Evolutionary conservation across 2,797 vertebrate species (phyloP).

Genomic region (Hafferia zeledoni): DNA sequence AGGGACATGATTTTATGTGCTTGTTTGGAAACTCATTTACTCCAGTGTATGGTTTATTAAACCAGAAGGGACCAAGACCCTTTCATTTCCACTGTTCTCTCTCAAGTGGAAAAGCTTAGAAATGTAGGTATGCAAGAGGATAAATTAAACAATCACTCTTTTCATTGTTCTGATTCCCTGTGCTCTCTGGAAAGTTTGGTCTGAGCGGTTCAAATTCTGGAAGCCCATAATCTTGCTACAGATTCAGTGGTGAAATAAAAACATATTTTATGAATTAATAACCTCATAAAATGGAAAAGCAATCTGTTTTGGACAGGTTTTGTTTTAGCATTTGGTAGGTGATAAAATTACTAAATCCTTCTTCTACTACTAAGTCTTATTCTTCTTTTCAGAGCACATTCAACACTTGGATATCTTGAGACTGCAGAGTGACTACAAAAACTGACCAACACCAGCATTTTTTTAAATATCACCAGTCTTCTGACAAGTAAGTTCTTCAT

Average conservation of each 20-base stretch:
- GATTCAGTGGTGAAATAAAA: neutral
- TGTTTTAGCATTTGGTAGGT: neutral
- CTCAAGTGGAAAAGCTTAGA: neutral
- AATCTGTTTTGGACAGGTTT: neutral
- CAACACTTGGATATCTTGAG: neutral
- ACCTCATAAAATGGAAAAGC: neutral
- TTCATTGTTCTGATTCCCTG: neutral
- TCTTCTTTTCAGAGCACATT: conserved; percentile 52
- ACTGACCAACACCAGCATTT: neutral
- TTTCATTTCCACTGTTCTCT: neutral
- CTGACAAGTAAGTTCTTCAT: conserved; percentile 40
- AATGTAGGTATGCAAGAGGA: neutral
- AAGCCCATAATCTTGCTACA: neutral
- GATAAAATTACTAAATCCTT: conserved; percentile 2
- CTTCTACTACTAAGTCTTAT: neutral
- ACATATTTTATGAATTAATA: neutral
- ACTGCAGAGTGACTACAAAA: neutral
- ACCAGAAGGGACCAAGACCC: neutral
- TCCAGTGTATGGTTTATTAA: neutral
- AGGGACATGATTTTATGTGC: neutral
- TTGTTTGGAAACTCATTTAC: neutral
- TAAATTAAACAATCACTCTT: neutral
- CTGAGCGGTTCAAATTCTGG: neutral
- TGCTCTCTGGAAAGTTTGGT: neutral
- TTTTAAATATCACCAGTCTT: neutral